These are phyloP conservation scores for Ursus arctos DNA, from an alignment of 2,113 vertebrate species.

Conservation along the genomic window DNA sequence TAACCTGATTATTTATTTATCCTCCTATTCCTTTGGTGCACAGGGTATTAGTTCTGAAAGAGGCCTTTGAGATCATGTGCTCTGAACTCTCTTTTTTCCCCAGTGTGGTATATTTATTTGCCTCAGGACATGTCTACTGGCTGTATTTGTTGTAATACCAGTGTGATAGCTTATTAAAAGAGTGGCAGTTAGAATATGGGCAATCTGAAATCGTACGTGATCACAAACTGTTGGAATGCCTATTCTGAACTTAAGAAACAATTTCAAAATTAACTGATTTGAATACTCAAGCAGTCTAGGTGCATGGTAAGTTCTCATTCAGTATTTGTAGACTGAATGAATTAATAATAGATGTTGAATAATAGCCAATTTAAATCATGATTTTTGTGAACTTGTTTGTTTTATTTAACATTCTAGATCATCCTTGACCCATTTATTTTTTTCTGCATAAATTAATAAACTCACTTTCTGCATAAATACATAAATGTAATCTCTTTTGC, in stretches of 20 bases:
- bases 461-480: not conserved
- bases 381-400: not conserved
- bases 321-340: not conserved
- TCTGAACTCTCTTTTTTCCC: not conserved
- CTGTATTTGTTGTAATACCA: no score
- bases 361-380: not conserved
- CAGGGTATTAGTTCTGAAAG: not conserved
- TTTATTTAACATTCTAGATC: conserved; percentile 36
- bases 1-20: not conserved
- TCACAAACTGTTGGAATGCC: not conserved
- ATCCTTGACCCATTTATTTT: conserved; percentile 24
- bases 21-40: not conserved
- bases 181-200: not conserved
- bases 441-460: conserved; percentile 30
- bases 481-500: not conserved
- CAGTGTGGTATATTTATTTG: not conserved
- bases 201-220: not conserved
- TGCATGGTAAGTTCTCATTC: not conserved
- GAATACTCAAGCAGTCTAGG: not conserved
- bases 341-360: not conserved
- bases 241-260: not conserved
- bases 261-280: not conserved
- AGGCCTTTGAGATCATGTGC: not conserved
- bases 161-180: not conserved
- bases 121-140: not conserved